Conservation (phyloP, 64 coral and sea anemone species). For the Dendrophyllia cribrosa region DNA sequence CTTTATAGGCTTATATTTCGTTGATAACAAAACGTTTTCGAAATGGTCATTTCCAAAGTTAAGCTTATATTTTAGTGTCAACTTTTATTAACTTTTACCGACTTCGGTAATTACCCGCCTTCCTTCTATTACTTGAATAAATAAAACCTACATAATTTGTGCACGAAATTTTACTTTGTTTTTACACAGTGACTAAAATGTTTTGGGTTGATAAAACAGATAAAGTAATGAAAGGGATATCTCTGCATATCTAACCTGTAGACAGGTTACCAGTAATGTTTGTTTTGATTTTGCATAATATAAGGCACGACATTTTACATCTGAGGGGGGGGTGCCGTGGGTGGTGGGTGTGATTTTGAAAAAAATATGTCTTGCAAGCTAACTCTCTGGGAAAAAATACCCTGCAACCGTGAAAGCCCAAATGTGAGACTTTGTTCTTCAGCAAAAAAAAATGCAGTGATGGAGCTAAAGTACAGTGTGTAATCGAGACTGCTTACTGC, state of each 20-base stretch:
- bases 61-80: background rate
- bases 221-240: background rate
- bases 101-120: background rate
- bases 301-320: too few relatives aligned
- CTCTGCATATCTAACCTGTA: background rate
- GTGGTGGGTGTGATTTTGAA: too few relatives aligned
- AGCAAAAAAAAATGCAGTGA: too few relatives aligned
- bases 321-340: too few relatives aligned
- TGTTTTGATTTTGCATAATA: background rate
- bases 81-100: slow-evolving; percentile 1
- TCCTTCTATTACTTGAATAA: background rate
- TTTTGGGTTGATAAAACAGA: background rate
- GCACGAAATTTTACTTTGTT: background rate
- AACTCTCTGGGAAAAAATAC: too few relatives aligned
- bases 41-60: background rate
- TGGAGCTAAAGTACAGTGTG: too few relatives aligned
- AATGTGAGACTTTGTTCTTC: too few relatives aligned
- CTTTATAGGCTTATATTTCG: background rate
- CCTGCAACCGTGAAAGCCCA: too few relatives aligned
- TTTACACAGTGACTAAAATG: background rate
- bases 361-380: too few relatives aligned
- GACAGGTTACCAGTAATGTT: background rate
- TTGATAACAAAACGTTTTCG: background rate
- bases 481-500: too few relatives aligned
- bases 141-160: background rate